These are phyloP conservation scores for Sebastes itinus DNA, from an alignment of 2,797 vertebrate genomes.

Conservation along the genomic window DNA sequence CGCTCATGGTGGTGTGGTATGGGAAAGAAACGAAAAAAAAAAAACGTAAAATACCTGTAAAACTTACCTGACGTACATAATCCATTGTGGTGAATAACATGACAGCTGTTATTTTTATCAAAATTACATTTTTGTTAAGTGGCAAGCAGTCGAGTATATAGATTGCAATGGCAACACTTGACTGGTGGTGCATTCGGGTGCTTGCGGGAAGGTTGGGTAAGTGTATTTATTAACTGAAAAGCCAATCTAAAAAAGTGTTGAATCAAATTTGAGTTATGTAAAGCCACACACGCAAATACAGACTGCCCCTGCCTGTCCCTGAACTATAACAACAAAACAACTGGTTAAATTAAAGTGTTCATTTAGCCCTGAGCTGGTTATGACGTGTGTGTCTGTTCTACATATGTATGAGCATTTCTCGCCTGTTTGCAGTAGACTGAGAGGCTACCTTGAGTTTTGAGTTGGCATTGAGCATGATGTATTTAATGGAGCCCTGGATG, in stretches of 20 bases:
- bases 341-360: neutral
- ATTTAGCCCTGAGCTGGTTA: neutral
- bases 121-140: neutral
- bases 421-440: neutral
- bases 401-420: neutral
- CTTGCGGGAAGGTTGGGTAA: neutral
- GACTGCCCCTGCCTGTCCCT: neutral
- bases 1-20: neutral
- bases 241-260: neutral
- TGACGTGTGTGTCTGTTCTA: neutral
- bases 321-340: neutral
- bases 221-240: neutral
- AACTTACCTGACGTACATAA: neutral
- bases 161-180: neutral
- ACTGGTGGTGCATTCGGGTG: neutral
- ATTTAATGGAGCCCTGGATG: conserved; percentile 79
- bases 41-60: neutral
- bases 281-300: neutral
- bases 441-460: conserved; percentile 85
- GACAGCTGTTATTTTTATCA: neutral
- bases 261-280: neutral
- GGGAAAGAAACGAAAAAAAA: neutral
- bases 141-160: neutral
- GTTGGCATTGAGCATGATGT: conserved; percentile 87
- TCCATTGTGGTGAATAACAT: neutral